Percentiles rank a stretch among this genome's conserved stretches.
These are phyloP conservation scores for Umimayanthus kanabou DNA, from an alignment of 92 coral and sea anemone species.

Conservation along the genomic window DNA sequence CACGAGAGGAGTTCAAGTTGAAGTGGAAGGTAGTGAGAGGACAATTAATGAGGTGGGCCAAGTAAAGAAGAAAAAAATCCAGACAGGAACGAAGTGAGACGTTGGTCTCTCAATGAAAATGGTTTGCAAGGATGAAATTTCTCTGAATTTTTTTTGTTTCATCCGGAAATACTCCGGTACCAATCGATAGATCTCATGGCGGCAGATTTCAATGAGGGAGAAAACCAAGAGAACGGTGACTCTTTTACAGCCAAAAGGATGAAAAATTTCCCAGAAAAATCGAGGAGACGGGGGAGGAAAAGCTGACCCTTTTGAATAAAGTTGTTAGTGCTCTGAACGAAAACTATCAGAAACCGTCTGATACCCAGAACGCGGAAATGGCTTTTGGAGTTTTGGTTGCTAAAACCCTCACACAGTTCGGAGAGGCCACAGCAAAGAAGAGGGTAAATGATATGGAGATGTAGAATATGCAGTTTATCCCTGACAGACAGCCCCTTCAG, in stretches of 20 bases:
- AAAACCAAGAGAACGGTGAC: background rate
- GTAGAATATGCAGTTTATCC: background rate
- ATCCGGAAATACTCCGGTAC: background rate
- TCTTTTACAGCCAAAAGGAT: background rate
- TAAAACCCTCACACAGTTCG: background rate
- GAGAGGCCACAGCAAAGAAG: background rate
- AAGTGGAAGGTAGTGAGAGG: no score
- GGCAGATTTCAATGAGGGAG: background rate
- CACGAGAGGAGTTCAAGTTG: no score
- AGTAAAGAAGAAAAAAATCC: no score
- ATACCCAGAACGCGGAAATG: background rate
- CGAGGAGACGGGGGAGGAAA: background rate
- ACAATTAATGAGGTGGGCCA: no score
- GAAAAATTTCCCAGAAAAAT: background rate
- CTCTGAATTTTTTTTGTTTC: no score
- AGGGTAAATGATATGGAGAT: background rate
- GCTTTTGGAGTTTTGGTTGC: background rate
- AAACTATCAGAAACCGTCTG: background rate
- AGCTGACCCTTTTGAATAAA: no score
- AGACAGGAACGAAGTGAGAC: no score
- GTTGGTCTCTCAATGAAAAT: background rate
- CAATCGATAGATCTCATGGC: background rate
- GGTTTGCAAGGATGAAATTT: background rate
- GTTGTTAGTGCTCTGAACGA: background rate
- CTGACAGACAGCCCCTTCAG: slow-evolving; percentile 4